These are phyloP conservation scores for Brachionus asplanchnoidis DNA, from an alignment of 1,140 invertebrate species.

Conservation along the genomic window DNA sequence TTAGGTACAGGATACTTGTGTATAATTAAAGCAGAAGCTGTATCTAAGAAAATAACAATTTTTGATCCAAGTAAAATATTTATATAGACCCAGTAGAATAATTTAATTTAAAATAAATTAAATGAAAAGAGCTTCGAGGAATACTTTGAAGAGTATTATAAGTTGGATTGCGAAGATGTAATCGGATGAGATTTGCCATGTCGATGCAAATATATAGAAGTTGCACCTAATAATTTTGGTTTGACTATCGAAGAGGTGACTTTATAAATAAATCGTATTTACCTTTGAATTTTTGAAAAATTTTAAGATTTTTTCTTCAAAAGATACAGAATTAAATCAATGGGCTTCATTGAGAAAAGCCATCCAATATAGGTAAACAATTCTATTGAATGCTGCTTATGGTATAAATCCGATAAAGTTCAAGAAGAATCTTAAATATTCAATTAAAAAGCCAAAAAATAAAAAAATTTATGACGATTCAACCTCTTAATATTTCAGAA, in stretches of 20 bases:
- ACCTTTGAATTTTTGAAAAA: slow-evolving; percentile 26
- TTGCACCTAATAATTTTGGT: slow-evolving; percentile 73
- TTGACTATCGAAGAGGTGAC: slow-evolving; percentile 76
- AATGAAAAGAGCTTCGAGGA: slow-evolving; percentile 72
- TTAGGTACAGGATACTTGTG: too few species aligned
- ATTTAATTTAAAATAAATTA: slow-evolving; percentile 41
- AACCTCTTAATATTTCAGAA: too few species aligned
- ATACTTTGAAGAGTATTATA: slow-evolving; percentile 89
- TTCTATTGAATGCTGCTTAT: slow-evolving; percentile 64
- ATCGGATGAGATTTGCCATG: slow-evolving; percentile 78
- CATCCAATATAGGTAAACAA: slow-evolving; percentile 63
- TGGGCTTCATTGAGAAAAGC: slow-evolving; percentile 91
- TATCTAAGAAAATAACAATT: slow-evolving; percentile 68
- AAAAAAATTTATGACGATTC: neutral
- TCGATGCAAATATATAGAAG: slow-evolving; percentile 77
- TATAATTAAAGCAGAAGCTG: slow-evolving; percentile 66
- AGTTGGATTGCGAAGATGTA: slow-evolving; percentile 87
- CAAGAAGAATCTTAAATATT: slow-evolving; percentile 63
- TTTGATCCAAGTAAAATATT: slow-evolving; percentile 67
- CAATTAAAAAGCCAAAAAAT: neutral
- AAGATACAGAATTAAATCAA: slow-evolving; percentile 84
- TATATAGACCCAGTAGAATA: neutral
- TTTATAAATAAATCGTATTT: neutral
- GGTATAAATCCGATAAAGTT: slow-evolving; percentile 87
- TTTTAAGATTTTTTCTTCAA: slow-evolving; percentile 75